Base-by-base conservation (phyloP, 2,797 vertebrate species). In the Tokudaia tokunoshimensis region DNA sequence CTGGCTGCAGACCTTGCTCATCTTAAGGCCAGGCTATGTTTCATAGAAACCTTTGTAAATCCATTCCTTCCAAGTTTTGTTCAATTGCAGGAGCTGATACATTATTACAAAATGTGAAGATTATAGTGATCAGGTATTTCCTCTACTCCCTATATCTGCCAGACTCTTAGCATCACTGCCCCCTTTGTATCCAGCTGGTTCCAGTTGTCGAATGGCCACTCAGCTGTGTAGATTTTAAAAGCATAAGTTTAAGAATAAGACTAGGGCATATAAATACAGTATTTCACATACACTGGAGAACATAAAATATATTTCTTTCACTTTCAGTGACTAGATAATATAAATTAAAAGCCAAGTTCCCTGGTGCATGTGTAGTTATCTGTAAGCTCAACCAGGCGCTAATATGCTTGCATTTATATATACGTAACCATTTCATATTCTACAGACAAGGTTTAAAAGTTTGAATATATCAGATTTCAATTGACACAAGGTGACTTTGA, bases 381-480 rank as follows among this genome's bases (percentile, higher is more conserved):
- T 94, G 17, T 20, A 15, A 76, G 93, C 1, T 88, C 37, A 34
- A 0, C 78, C 37, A 83, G 37, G 22, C 44, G 29, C 4, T 20
- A 59, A 72, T 19, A 44, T 52, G 55, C 14, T 14, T 31, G 15
- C 3, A 19, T 78, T 61, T 26, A 61, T 22, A 61, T 61, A 61
- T 24, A 61, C 29, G 89, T 83, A 80, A 59, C 86, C 14, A 29
- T 93, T 93, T 90, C 4, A 70, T 76, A 84, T 85, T 91, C 31
- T 34, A 52, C 19, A 20, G 13, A 12, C 63, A 47, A 5, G 3
- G 83, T 87, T 20, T n/a, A 11, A 89, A 82, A 63, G 2, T 9
- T 75, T 47, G 50, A 41, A 41, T 29, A 13, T 47, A 89, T 15
- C 50, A 72, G 3, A 31, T 88, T 92, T 83, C 67, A 95, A 29